Evolutionary conservation across 2,888 invertebrate species (phyloP).

Genomic region (Apodemia mormo): DNA sequence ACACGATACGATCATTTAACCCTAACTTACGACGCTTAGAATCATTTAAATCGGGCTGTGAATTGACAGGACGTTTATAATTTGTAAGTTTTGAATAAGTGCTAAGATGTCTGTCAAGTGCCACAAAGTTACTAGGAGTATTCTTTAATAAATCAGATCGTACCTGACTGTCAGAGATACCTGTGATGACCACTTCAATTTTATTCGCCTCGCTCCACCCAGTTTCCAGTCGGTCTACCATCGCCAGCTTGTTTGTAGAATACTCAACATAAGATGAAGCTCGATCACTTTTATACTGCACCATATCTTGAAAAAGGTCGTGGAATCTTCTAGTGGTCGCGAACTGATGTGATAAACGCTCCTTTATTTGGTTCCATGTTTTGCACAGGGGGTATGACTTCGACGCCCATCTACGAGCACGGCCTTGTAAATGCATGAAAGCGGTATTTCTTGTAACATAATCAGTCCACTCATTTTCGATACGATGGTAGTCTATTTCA

Average conservation of each 20-base stretch:
- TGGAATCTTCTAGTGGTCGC: conserved; percentile 12
- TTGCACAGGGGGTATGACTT: too few relatives aligned
- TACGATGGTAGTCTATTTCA: too few relatives aligned
- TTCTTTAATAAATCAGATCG: conserved; percentile 21
- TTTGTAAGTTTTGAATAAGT: neutral
- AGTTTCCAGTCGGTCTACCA: conserved; percentile 28
- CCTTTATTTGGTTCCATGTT: too few relatives aligned
- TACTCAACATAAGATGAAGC: neutral
- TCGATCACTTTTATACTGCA: neutral
- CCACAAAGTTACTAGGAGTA: neutral
- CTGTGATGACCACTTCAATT: conserved; percentile 36
- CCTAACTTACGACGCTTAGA: too few relatives aligned
- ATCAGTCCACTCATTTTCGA: too few relatives aligned
- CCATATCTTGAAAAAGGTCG: conserved; percentile 9
- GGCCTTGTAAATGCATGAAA: too few relatives aligned
- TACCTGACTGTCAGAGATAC: conserved; percentile 34
- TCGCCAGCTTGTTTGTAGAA: neutral
- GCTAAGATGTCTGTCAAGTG: conserved; percentile 7
- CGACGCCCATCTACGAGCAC: too few relatives aligned
- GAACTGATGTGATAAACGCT: too few relatives aligned
- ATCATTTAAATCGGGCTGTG: too few relatives aligned
- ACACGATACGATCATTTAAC: neutral
- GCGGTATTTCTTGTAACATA: too few relatives aligned
- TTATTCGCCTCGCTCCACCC: conserved; percentile 29
- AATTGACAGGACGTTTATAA: too few relatives aligned